Evolutionary conservation across 2,797 vertebrate species (phyloP).

Genomic region (Gadopsis bispinosus): DNA sequence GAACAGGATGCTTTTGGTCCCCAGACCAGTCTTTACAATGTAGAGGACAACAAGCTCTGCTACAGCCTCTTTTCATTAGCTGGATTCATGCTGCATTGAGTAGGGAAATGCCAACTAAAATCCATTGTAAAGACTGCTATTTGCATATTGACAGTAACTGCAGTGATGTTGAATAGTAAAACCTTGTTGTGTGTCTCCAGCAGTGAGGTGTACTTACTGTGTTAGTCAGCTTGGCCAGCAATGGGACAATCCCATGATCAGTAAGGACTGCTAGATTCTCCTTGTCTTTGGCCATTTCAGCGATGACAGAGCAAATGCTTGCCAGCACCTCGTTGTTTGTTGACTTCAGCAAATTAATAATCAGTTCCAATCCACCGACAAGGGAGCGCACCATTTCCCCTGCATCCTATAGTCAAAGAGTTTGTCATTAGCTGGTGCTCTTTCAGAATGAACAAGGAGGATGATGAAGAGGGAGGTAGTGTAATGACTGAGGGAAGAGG

Average conservation of each 20-base stretch:
- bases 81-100: constrained; percentile 40
- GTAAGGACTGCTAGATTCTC: constrained; percentile 94
- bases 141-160: constrained; percentile 36
- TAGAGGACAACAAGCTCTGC: constrained; percentile 26
- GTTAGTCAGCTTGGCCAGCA: constrained; percentile 91
- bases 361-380: constrained; percentile 93
- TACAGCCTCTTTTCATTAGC: constrained; percentile 47
- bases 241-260: constrained; percentile 90
- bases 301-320: constrained; percentile 92
- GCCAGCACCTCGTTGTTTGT: constrained; percentile 92
- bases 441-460: constrained; percentile 23
- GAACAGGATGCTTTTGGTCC: constrained; percentile 37
- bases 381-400: constrained; percentile 95
- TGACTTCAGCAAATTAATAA: constrained; percentile 93
- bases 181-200: constrained; percentile 43
- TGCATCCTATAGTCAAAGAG: constrained; percentile 86
- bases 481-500: constrained; percentile 32
- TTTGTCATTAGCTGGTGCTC: constrained; percentile 50
- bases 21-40: not conserved
- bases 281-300: constrained; percentile 94
- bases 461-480: constrained; percentile 15
- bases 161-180: constrained; percentile 35
- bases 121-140: constrained; percentile 22
- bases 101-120: constrained; percentile 28
- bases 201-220: constrained; percentile 87